Evolutionary conservation across 2,888 invertebrate genomes (phyloP), one percentile per base, ranked within the genome.

Genomic region (Ethmia dodecea): DNA sequence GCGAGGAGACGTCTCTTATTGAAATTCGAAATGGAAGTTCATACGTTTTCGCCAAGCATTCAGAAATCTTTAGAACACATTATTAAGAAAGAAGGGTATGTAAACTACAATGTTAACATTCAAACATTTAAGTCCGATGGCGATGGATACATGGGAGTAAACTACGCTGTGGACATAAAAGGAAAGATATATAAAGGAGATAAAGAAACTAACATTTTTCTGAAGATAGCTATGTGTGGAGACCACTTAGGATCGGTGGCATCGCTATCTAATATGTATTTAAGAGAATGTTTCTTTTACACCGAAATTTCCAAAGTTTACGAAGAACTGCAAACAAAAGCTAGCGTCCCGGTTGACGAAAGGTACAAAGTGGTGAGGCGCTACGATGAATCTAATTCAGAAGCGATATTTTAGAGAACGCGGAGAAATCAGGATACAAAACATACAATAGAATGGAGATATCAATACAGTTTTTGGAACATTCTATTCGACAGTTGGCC

Each of bases 341-440:
- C 49, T 0, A 47, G 55, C 1, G 42, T 78, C 8, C 67, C 72
- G 4, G 0, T 11, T 0, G 39, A 47, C 13, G 58, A 71, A 29
- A 55, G 57, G 53, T 71, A 52, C 10, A 57, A 54, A 32, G 52
- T 59, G n/a, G 50, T 56, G 0, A 61, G 62, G 37, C 46, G 43
- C 37, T 76, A 56, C 28, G 40, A 56, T 4, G 62, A 61, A 44
- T 56, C 52, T 2, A 56, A 47, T 29, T 34, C 43, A 9, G 54
- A 68, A 32, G 52, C 58, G 2, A 60, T 77, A 2, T 76, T 29
- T 47, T 76, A 18, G 73, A 73, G 42, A 68, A 76, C 40, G 36
- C 74, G 13, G 31, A 42, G 4, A 60, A 49, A 20, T 51, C 49
- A 34, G 70, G 67, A 2, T 78, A 45, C 35, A 47, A 42, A 35